These are phyloP conservation scores for Rissa tridactyla DNA, from an alignment of 2,113 vertebrate species.

Conservation along the genomic window DNA sequence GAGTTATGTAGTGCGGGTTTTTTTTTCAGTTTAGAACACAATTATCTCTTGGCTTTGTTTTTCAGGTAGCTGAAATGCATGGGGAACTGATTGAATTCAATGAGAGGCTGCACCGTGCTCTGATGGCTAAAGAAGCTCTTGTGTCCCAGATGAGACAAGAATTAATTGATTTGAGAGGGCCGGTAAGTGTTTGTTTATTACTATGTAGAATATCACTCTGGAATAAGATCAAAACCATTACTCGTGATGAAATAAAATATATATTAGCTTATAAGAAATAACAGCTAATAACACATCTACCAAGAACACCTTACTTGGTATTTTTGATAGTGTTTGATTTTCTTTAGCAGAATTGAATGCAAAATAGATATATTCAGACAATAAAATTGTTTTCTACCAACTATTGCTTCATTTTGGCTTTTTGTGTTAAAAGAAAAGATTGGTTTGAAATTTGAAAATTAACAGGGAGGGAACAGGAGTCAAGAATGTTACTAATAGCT, in stretches of 20 bases:
- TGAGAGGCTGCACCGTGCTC: slow-evolving; percentile 90
- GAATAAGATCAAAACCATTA: background rate
- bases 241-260: background rate
- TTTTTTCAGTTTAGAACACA: background rate
- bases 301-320: background rate
- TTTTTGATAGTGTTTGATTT: background rate
- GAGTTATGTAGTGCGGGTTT: background rate
- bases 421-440: background rate
- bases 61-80: slow-evolving; percentile 98
- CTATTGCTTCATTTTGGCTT: background rate
- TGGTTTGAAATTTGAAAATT: background rate
- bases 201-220: background rate
- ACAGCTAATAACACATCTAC: background rate
- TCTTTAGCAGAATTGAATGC: background rate
- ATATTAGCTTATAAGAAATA: background rate
- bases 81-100: slow-evolving; percentile 98
- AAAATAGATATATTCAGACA: background rate
- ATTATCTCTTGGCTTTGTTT: background rate
- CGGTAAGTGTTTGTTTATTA: slow-evolving; percentile 76
- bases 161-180: slow-evolving; percentile 94
- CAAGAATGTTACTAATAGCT: background rate
- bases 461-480: background rate
- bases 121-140: slow-evolving; percentile 95
- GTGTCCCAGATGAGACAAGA: slow-evolving; percentile 97
- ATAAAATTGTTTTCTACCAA: background rate